A percentile compares a stretch with the other conserved stretches of the same genome.
Evolutionary conservation across 2,113 vertebrate species (phyloP).

Genomic region (Prochilodus magdalenae): DNA sequence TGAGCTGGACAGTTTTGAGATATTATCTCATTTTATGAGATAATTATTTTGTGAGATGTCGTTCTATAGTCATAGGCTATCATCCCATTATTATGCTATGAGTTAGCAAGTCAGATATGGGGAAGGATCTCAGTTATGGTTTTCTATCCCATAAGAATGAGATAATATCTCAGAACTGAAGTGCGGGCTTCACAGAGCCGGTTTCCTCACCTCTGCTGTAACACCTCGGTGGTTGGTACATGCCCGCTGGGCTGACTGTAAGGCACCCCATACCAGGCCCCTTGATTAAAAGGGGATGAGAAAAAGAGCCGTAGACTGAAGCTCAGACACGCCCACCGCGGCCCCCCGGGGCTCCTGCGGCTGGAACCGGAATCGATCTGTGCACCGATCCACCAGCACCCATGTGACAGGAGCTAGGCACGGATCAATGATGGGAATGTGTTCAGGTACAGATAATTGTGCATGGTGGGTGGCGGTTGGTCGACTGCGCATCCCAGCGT

Average conservation of each 20-base stretch:
- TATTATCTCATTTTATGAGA: too few relatives aligned
- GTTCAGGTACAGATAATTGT: constrained; percentile 41
- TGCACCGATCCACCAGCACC: constrained; percentile 1
- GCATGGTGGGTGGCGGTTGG: not conserved
- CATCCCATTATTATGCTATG: too few relatives aligned
- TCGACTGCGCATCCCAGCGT: not conserved
- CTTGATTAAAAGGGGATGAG: not conserved
- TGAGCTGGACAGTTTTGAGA: too few relatives aligned
- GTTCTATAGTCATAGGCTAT: too few relatives aligned
- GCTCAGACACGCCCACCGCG: not conserved
- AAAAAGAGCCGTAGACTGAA: not conserved
- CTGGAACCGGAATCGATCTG: constrained; percentile 49
- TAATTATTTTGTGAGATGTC: too few relatives aligned
- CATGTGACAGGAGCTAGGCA: constrained; percentile 21
- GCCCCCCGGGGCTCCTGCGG: not conserved
- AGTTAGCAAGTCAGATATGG: too few relatives aligned
- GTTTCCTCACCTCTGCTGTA: too few relatives aligned
- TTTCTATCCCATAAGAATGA: too few relatives aligned
- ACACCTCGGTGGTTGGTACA: not conserved
- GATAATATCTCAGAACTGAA: too few relatives aligned
- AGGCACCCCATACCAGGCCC: not conserved
- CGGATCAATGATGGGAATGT: constrained; percentile 49
- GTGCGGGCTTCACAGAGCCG: too few relatives aligned
- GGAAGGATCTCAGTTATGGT: too few relatives aligned
- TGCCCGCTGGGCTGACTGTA: not conserved